Evolutionary conservation across 2,113 vertebrate species (phyloP).

Genomic region (Corydoras sp.): DNA sequence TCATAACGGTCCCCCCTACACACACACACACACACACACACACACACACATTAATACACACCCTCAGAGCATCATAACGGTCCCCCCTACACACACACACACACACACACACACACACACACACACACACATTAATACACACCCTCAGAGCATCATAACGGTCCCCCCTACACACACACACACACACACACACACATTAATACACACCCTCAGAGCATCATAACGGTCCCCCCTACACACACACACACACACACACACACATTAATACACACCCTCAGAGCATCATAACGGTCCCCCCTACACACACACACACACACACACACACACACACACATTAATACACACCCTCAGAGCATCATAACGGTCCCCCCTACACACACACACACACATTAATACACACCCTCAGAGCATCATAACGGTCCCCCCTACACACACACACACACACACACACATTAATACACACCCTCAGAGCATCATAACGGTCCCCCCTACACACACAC

Average conservation of each 20-base stretch:
- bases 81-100: slow-evolving; percentile 71
- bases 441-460: slow-evolving; percentile 79
- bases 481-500: slow-evolving; percentile 71
- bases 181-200: slow-evolving; percentile 82
- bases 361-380: slow-evolving; percentile 74
- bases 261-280: too few species aligned
- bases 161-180: slow-evolving; percentile 70
- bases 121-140: slow-evolving; percentile 72
- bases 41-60: slow-evolving; percentile 91
- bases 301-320: slow-evolving; percentile 66
- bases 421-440: slow-evolving; percentile 67
- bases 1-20: slow-evolving; percentile 87
- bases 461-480: slow-evolving; percentile 89
- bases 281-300: slow-evolving; percentile 90
- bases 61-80: slow-evolving; percentile 87
- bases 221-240: slow-evolving; percentile 81
- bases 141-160: slow-evolving; percentile 88
- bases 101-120: slow-evolving; percentile 84
- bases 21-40: slow-evolving; percentile 70
- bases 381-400: too few species aligned
- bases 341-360: slow-evolving; percentile 90
- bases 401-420: slow-evolving; percentile 89
- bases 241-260: slow-evolving; percentile 74
- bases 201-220: slow-evolving; percentile 84
- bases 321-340: slow-evolving; percentile 87